Base-by-base conservation (phyloP, 2,113 vertebrate genomes). In the Noturus placidus region DNA sequence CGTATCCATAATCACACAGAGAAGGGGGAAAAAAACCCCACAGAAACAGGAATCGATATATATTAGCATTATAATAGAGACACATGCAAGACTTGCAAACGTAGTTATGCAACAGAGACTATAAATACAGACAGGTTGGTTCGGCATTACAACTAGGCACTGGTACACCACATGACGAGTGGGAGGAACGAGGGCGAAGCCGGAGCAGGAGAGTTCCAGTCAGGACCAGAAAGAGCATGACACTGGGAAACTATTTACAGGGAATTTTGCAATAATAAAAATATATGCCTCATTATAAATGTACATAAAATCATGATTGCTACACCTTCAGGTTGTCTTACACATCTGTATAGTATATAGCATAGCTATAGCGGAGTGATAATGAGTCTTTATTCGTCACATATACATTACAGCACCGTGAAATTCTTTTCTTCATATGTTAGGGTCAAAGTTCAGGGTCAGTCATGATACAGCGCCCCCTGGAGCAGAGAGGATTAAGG, bases 61-160 rank as follows among this genome's bases (percentile, higher is more conserved):
- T 79, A 80, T 57, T 33, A 57, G 11, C 54, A 13, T 10, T 38
- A 56, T 56, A 25, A 25, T 38, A 81, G 79, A 81, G 79, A 38
- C 79, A 59, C 79, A 81, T 81, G 79, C 79, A 81, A 81, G 54
- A 81, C 30, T 59, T 81, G 52, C 79, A 81, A 59, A 81, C 27
- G 54, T 19, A 10, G 79, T 81, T 81, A 81, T 81, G 56, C 33
- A 81, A 81, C 79, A 9, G n/a, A 11, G 52, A 19, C 79, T 81
- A 81, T 81, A 81, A 81, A 81, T 81, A 81, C 54, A 35, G 30
- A 81, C 79, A 81, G 79, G 54, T 81, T 81, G 79, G 79, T 30
- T 81, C 33, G 33, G 11, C 20, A 59, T 57, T 59, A 59, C 54
- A 81, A 81, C 79, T 57, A 35, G 35, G 50, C 52, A 80, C 52